Percentiles rank a stretch among this genome's conserved stretches.
Evolutionary conservation across 1,140 invertebrate species (phyloP).

Genomic region (Helicorthomorpha holstii): DNA sequence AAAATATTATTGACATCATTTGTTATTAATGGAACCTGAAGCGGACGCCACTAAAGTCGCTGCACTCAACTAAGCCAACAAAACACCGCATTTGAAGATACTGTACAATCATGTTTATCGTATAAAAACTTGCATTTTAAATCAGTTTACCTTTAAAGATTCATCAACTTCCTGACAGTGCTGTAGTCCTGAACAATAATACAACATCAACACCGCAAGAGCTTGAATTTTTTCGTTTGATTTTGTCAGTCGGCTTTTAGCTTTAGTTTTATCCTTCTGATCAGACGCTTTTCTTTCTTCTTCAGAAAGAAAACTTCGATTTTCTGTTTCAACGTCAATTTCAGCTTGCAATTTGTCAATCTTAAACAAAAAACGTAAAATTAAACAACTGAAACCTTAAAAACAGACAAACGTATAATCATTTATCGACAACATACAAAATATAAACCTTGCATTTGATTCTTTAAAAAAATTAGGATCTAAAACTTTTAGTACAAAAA

Average conservation of each 20-base stretch:
- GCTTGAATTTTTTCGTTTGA: conserved; percentile 58
- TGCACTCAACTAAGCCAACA: no score
- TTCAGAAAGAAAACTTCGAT: conserved; percentile 29
- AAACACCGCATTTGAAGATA: no score
- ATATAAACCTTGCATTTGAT: no score
- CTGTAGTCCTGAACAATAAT: conserved; percentile 66
- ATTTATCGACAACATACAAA: no score
- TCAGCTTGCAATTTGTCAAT: conserved; percentile 53
- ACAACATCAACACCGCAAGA: conserved; percentile 60
- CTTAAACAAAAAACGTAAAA: conserved; percentile 26
- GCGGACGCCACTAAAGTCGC: no score
- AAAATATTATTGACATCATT: no score
- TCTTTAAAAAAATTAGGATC: no score
- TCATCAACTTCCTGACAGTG: conserved; percentile 37
- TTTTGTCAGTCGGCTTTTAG: conserved; percentile 35
- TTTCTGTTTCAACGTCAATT: conserved; percentile 40
- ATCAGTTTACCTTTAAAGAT: background rate
- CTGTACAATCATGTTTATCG: no score
- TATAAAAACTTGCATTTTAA: background rate
- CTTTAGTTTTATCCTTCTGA: conserved; percentile 34
- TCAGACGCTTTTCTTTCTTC: conserved; percentile 27
- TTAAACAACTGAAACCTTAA: background rate
- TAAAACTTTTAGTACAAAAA: no score
- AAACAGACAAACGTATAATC: background rate
- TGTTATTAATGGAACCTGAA: no score